Base-by-base conservation (phyloP, 2,888 invertebrate genomes). In the Drosophila stalkeri region DNA sequence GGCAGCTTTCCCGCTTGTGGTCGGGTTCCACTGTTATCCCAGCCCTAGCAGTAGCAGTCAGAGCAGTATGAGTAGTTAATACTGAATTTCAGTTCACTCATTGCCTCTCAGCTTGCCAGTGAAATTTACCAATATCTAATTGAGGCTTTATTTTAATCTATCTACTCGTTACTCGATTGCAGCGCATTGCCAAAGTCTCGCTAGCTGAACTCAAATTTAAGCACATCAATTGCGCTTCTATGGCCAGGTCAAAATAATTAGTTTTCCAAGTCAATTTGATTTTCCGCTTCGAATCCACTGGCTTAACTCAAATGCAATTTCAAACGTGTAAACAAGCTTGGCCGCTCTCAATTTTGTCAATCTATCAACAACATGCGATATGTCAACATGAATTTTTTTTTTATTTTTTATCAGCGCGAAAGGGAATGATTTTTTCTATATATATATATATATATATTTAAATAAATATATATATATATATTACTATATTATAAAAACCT, bases 1-100 rank as follows among this genome's bases (percentile, higher is more conserved):
- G 89, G 85, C 86, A 85, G 74, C 71, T 69, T 68, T 60, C 62
- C 67, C 74, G 75, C 76, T 75, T 75, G 78, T 75, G 78, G 78
- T 64, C 54, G 78, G 59, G 35, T 14, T 20, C 39, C 72, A 64
- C 68, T 68, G 64, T 79, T 72, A 75, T 75, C 65, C 72, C 39
- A 51, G 56, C 61, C 59, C 54, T 63, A 65, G 39, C 60, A 75
- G 67, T 27, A n/a, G n/a, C 46, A 7, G 12, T 20, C 20, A 20
- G 1, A 1, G n/a, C 4, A 41, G 51, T 33, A 52, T 20, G 71
- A 78, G 62, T 60, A 31, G 16, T 60, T 60, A 71, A 71, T 62
- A 51, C 46, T 20, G 55, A 39, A 52, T 47, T 57, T 67, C 39
- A 63, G 12, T 2, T 12, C 16, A 27, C 47, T 0, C 9, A 9